Percentiles rank a stretch among this genome's conserved stretches.
Conservation (phyloP, 2,888 invertebrate species). For the Calephelis perditalis region DNA sequence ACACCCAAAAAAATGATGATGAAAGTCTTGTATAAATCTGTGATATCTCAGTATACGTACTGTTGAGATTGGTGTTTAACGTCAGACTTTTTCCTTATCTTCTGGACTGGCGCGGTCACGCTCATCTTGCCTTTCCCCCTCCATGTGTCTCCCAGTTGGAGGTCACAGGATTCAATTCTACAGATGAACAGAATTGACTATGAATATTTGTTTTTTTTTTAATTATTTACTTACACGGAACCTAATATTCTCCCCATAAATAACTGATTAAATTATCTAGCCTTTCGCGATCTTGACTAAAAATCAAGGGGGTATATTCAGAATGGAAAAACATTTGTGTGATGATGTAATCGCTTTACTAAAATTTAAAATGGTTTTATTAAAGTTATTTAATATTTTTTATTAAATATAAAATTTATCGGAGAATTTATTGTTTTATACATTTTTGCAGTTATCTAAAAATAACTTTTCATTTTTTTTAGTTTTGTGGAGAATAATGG, state of each 20-base stretch:
- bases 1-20: constrained; percentile 17
- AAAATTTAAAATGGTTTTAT: too few relatives aligned
- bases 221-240: not conserved
- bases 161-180: constrained; percentile 95
- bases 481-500: too few relatives aligned
- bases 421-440: too few relatives aligned
- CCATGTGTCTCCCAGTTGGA: constrained; percentile 82
- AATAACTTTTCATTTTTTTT: too few relatives aligned
- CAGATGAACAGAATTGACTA: constrained; percentile 72
- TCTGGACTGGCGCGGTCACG: constrained; percentile 83
- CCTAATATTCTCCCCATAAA: not conserved
- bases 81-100: constrained; percentile 84
- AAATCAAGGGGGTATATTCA: too few relatives aligned
- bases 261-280: too few relatives aligned
- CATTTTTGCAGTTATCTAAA: too few relatives aligned
- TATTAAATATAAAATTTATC: too few relatives aligned
- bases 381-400: too few relatives aligned
- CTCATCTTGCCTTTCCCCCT: constrained; percentile 93
- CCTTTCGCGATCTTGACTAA: too few relatives aligned
- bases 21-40: constrained; percentile 40
- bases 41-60: constrained; percentile 69
- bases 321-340: too few relatives aligned
- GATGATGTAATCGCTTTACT: too few relatives aligned
- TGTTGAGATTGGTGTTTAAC: constrained; percentile 83
- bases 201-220: constrained; percentile 39